Percentiles rank a stretch among this genome's conserved stretches.
phyloP scores from a whole-genome alignment of 2,888 invertebrate genomes.

The Drosophila neutralis region DNA sequence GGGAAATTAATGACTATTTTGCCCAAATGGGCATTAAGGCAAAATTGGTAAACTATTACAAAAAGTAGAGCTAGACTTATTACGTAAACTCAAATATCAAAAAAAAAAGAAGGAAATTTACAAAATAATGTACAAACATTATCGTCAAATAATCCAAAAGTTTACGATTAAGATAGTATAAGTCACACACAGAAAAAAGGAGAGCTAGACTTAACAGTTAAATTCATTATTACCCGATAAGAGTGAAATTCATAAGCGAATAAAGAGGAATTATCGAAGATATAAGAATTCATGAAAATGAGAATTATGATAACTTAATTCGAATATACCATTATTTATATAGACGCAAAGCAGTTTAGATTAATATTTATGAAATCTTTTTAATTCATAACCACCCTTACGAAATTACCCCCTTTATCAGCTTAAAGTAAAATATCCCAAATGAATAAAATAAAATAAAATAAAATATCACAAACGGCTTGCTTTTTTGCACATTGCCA shows the following conservation, averaged over 20 bases:
- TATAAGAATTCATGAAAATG: neutral
- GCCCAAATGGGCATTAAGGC: neutral
- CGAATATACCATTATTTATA: neutral
- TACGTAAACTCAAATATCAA: too few relatives aligned
- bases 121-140: neutral
- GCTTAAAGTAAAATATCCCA: neutral
- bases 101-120: neutral
- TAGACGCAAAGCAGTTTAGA: neutral
- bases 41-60: neutral
- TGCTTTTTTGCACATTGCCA: neutral
- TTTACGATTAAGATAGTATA: too few relatives aligned
- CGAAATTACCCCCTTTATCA: neutral
- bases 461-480: neutral
- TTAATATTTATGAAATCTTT: neutral
- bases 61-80: neutral
- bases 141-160: neutral
- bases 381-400: neutral
- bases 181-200: neutral
- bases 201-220: neutral
- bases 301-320: neutral
- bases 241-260: neutral
- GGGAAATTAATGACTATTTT: neutral
- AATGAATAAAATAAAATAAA: neutral
- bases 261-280: neutral
- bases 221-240: neutral